Evolutionary conservation across 2,797 vertebrate genomes (phyloP).

Genomic region (Phoxinus dragarum): DNA sequence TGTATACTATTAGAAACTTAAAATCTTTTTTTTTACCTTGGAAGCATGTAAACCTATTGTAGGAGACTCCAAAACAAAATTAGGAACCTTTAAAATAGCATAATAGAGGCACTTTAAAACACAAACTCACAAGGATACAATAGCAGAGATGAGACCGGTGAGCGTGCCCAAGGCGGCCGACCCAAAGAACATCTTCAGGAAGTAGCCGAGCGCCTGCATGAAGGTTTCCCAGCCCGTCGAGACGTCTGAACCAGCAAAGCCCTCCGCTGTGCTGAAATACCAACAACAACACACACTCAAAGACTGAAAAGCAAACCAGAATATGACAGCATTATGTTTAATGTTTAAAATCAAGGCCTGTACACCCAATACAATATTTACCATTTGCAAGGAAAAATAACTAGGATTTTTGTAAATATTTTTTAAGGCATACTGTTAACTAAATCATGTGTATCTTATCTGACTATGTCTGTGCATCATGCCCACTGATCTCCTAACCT

Average conservation of each 20-base stretch:
- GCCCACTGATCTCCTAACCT: neutral
- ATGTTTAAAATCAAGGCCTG: too few species aligned
- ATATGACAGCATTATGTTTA: neutral
- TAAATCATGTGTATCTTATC: neutral
- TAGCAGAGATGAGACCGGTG: slow-evolving; percentile 95
- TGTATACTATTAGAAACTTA: neutral
- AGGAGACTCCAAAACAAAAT: neutral
- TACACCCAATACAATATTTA: neutral
- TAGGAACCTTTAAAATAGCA: neutral
- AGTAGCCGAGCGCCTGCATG: slow-evolving; percentile 92
- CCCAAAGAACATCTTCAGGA: slow-evolving; percentile 98
- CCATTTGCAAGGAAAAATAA: neutral
- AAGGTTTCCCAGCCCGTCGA: slow-evolving; percentile 94
- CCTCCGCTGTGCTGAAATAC: slow-evolving; percentile 92
- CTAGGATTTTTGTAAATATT: neutral
- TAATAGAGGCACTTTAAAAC: neutral
- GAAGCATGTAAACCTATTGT: neutral
- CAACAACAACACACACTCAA: slow-evolving; percentile 43
- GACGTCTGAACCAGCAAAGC: slow-evolving; percentile 88
- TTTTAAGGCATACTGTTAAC: neutral
- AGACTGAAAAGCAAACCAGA: neutral
- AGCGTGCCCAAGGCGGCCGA: slow-evolving; percentile 96
- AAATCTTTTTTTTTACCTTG: neutral
- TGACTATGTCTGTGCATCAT: neutral
- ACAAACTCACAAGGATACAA: slow-evolving; percentile 88